These are phyloP conservation scores for Lanius collurio DNA, from an alignment of 2,113 vertebrate species.

Conservation along the genomic window DNA sequence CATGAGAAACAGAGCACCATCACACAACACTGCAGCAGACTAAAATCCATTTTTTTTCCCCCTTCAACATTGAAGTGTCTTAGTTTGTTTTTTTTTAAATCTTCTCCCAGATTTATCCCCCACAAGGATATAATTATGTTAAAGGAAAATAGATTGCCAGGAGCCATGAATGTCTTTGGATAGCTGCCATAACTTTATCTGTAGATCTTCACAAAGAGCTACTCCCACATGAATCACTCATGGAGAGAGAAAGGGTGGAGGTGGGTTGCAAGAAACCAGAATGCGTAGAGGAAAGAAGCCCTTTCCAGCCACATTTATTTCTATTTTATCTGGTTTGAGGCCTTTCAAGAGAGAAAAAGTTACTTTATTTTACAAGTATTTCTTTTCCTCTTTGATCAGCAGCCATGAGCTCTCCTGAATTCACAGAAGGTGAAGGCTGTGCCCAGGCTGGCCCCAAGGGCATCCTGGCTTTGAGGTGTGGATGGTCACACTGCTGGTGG, in stretches of 20 bases:
- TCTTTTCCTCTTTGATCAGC: constrained; percentile 10
- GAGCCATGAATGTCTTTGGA: constrained; percentile 48
- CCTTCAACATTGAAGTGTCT: neutral
- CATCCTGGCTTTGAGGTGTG: neutral
- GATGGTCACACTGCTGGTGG: neutral
- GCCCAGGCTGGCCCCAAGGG: neutral
- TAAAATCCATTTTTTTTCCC: neutral
- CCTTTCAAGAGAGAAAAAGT: neutral
- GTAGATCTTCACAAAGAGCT: constrained; percentile 18
- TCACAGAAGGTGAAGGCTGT: neutral
- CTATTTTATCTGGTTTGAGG: constrained; percentile 12
- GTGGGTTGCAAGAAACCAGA: neutral
- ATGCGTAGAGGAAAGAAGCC: neutral
- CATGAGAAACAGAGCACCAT: neutral
- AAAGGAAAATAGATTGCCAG: constrained; percentile 63
- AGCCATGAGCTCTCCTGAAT: neutral
- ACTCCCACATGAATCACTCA: constrained; percentile 5
- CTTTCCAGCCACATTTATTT: constrained; percentile 12
- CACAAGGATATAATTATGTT: constrained; percentile 68
- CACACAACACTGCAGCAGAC: neutral
- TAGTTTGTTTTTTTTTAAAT: neutral
- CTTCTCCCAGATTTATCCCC: constrained; percentile 53
- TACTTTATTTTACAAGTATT: constrained; percentile 20
- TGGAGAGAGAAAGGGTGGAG: neutral
- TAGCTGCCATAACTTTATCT: constrained; percentile 19